Conservation (phyloP, 2,113 vertebrate species). For the Siniperca chuatsi region DNA sequence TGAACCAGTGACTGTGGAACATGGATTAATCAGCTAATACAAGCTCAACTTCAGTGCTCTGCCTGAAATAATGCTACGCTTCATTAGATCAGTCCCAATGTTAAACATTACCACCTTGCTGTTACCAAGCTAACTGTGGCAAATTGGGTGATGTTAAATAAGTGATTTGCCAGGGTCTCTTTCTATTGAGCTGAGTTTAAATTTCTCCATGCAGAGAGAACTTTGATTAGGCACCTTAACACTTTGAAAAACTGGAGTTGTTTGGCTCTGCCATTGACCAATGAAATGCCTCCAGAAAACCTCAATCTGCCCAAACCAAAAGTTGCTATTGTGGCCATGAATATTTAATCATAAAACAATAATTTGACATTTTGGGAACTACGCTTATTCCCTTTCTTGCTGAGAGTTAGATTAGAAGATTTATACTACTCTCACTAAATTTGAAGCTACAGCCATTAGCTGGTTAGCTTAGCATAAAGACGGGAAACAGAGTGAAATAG, state of each 20-base stretch:
- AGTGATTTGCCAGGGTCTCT: neutral
- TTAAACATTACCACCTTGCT: neutral
- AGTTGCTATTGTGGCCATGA: neutral
- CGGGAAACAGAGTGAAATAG: neutral
- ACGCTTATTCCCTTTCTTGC: too few relatives aligned
- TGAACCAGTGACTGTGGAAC: neutral
- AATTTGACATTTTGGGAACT: neutral
- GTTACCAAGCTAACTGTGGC: neutral
- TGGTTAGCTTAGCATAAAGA: neutral
- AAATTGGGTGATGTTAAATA: neutral
- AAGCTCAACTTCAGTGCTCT: neutral
- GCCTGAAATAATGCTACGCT: neutral
- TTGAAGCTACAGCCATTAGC: neutral
- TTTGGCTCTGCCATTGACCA: neutral
- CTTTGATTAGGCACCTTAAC: constrained; percentile 7
- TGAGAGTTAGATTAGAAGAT: neutral
- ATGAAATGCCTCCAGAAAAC: neutral
- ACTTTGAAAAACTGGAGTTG: neutral
- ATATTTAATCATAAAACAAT: neutral
- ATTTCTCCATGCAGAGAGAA: neutral
- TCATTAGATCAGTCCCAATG: neutral
- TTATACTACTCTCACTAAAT: neutral
- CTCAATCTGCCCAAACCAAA: neutral
- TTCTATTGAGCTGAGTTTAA: neutral
- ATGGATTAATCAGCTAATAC: neutral